phyloP scores from a whole-genome alignment of 2,888 invertebrate species.

The Catocala sponsa region DNA sequence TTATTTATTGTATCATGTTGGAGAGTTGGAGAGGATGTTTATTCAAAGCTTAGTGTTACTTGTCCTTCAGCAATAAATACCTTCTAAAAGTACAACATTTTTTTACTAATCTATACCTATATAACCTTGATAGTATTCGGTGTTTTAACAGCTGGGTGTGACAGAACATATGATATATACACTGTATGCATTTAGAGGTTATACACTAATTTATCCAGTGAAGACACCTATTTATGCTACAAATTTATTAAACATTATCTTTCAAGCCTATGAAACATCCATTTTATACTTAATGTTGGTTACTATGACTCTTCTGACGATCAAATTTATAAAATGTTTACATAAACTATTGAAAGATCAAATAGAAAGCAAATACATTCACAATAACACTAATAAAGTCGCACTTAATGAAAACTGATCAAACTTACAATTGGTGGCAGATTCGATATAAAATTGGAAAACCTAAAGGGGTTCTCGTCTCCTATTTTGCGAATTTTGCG shows the following conservation, averaged over 20 bases:
- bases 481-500: constrained; percentile 86
- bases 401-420: constrained; percentile 24
- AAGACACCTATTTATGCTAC: constrained; percentile 10
- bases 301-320: constrained; percentile 15
- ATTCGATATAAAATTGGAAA: constrained; percentile 87
- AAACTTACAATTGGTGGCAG: constrained; percentile 86
- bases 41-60: background rate
- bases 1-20: background rate
- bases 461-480: constrained; percentile 86
- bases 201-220: constrained; percentile 21
- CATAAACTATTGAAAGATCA: constrained; percentile 31
- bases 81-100: background rate
- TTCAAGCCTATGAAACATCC: background rate
- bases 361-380: constrained; percentile 15
- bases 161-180: constrained; percentile 46
- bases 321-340: constrained; percentile 42
- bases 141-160: constrained; percentile 49
- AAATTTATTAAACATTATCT: background rate
- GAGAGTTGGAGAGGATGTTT: background rate
- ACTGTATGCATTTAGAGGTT: constrained; percentile 44
- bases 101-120: constrained; percentile 18
- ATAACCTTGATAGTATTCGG: constrained; percentile 28
- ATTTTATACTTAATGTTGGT: constrained; percentile 2
- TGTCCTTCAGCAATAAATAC: background rate
- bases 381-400: constrained; percentile 7